These are phyloP conservation scores for Antechinus flavipes DNA, from an alignment of 2,113 vertebrate genomes.

Conservation along the genomic window DNA sequence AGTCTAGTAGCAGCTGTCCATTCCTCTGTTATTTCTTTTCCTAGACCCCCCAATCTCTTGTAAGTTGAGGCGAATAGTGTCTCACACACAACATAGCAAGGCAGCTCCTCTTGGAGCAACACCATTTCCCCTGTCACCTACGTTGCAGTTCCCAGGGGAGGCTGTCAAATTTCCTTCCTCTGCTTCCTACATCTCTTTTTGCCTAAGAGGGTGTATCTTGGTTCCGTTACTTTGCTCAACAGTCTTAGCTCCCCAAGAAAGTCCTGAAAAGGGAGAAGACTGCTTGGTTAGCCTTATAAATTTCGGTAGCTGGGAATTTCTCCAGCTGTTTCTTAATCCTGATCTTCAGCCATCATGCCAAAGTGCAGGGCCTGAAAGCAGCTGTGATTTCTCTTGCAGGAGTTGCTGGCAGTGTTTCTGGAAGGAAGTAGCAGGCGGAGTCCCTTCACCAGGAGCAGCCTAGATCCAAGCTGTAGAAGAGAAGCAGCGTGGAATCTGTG, in stretches of 20 bases:
- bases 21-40: neutral
- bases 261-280: neutral
- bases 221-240: neutral
- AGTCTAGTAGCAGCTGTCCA: neutral
- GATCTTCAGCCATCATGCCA: neutral
- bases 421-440: conserved; percentile 27
- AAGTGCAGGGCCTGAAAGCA: neutral
- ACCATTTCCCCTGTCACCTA: neutral
- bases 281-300: neutral
- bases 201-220: conserved; percentile 28
- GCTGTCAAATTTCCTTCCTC: conserved; percentile 57
- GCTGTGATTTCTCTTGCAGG: conserved; percentile 13
- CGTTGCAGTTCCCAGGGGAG: conserved; percentile 11
- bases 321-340: neutral
- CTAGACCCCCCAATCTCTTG: neutral
- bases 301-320: neutral
- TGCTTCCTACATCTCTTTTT: conserved; percentile 27
- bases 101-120: neutral
- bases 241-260: neutral
- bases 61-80: neutral
- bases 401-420: neutral
- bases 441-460: neutral
- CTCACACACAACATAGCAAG: neutral
- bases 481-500: neutral
- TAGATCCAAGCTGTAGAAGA: conserved; percentile 27